Evolutionary conservation across 1,140 invertebrate species (phyloP), one percentile per base, ranked within the genome.

Genomic region (Neoseiulus cucumeris): DNA sequence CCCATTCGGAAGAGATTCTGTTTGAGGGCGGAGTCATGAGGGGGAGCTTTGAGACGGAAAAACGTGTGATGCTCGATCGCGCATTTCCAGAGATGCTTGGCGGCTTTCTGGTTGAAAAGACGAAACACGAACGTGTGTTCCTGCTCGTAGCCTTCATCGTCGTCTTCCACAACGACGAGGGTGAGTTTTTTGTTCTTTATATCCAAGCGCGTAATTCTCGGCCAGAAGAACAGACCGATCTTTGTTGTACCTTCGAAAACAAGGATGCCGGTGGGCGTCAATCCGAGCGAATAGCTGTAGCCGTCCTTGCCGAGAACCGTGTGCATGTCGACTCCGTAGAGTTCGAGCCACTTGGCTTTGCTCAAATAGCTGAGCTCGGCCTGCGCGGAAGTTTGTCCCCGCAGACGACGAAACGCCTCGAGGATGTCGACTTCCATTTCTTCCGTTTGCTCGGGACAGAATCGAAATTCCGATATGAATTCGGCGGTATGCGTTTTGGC

Each of bases 221-320:
- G 91, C 95, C 95, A 99, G 77, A 94, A 96, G 79, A 98, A 98
- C 76, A 96, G 91, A 69, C 93, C 95, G 70, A 98, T 95, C 79
- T 95, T 97, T 74, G 84, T 88, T 77, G 89, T 87, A 73, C 92
- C 93, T 70, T 95, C 84, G 72, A 98, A 83, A 47, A 98, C 86
- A 71, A 98, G 86, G 73, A 98, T 88, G 65, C 95, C 95, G 73
- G 90, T 93, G 65, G 95, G 95, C 55, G 94, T 97, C 69, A 99
- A 78, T 30, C 95, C 95, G 71, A 99, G 80, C 77, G 87, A 92
- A 78, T 98, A 98, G 73, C 94, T 88, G 64, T 93, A 88, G 69
- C 89, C 91, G 79, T 98, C 94, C 80, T 95, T 90, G 85, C 85
- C 79, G 17, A 86, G 75, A 30, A 88, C 86, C 51, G 81, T 83